Evolutionary conservation across 2,113 vertebrate species (phyloP).

Genomic region (Canis aureus): DNA sequence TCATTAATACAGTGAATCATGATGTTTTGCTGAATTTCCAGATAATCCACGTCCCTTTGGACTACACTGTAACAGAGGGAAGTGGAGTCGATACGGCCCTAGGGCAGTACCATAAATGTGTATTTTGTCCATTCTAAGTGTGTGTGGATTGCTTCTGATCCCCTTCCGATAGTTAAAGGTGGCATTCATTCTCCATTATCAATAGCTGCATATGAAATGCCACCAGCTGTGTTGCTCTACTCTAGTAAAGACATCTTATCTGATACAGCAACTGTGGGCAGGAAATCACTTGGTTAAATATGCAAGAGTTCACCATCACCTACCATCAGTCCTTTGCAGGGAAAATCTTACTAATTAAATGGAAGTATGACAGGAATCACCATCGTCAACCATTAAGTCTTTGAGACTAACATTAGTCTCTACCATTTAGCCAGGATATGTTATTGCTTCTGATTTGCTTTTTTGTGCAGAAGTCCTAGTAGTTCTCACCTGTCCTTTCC

Average conservation of each 20-base stretch:
- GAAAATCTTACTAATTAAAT: background rate
- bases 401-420: background rate
- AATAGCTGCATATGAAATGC: background rate
- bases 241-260: background rate
- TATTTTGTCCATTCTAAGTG: background rate
- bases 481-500: background rate
- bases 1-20: background rate
- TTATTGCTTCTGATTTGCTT: background rate
- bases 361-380: background rate
- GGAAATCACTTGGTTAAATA: background rate
- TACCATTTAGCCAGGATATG: background rate
- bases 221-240: background rate
- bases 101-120: background rate
- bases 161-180: background rate
- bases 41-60: background rate
- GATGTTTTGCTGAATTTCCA: background rate
- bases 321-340: background rate
- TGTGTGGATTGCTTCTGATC: background rate
- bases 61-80: background rate
- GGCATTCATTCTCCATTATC: background rate
- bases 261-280: background rate
- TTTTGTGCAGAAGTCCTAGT: background rate
- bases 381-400: background rate
- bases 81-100: background rate
- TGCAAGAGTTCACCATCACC: background rate